Evolutionary conservation across 2,797 vertebrate genomes (phyloP).

Genomic region (Brachymystax lenok): DNA sequence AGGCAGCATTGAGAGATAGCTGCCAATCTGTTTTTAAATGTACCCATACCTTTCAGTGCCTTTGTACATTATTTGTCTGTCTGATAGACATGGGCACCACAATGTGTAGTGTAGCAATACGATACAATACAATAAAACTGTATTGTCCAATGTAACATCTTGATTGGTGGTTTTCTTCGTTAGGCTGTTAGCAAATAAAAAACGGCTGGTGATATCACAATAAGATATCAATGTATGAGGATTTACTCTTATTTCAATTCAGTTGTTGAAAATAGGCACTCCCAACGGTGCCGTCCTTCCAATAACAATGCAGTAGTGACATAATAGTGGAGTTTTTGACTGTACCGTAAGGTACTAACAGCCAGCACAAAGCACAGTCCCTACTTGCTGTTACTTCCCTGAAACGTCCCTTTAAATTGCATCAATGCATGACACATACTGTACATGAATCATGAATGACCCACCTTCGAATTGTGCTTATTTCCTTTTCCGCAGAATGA

Average conservation of each 20-base stretch:
- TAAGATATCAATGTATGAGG: neutral
- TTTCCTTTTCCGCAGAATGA: slow-evolving; percentile 50
- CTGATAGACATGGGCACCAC: neutral
- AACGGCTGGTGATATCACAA: neutral
- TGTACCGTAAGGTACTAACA: slow-evolving; percentile 28
- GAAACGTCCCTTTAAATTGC: slow-evolving; percentile 45
- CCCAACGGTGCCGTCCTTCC: neutral
- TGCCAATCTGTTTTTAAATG: slow-evolving; percentile 11
- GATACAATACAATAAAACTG: too few species aligned
- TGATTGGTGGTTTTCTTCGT: slow-evolving; percentile 17
- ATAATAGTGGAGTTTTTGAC: slow-evolving; percentile 39
- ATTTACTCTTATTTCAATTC: neutral
- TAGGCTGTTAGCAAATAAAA: slow-evolving; percentile 26
- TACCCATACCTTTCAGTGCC: slow-evolving; percentile 3
- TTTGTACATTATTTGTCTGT: slow-evolving; percentile 12
- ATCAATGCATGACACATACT: slow-evolving; percentile 60
- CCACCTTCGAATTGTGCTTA: slow-evolving; percentile 51
- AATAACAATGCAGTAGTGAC: neutral
- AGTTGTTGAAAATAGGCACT: neutral
- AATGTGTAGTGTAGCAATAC: too few species aligned
- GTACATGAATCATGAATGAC: slow-evolving; percentile 66
- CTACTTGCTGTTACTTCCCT: slow-evolving; percentile 55
- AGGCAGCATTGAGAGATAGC: neutral
- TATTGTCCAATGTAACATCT: neutral
- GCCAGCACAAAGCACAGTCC: slow-evolving; percentile 47